Base-by-base conservation (phyloP, 2,888 invertebrate genomes). In the Caradrina kadenii region DNA sequence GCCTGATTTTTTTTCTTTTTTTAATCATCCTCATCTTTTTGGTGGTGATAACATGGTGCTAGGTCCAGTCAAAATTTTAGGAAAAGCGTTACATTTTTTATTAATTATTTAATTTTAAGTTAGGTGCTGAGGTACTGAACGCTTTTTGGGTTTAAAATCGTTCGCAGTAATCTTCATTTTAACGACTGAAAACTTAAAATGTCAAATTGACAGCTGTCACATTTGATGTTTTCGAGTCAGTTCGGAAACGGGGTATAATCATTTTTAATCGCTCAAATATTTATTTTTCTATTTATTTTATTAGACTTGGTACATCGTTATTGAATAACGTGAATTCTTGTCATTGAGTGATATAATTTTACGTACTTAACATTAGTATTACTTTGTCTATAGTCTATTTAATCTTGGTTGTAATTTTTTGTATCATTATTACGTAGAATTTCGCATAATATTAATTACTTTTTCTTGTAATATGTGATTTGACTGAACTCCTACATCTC, bases 401-500 rank as follows among this genome's bases (percentile, higher is more conserved):
- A 87, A 81, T 74, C 79, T 82, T 89, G 87, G 86, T 89, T 90
- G 85, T 90, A 82, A 39, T 86, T 81, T 79, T 81, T 73, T 85
- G 81, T 80, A 84, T 83, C 83, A 86, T 72, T 76, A 82, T 79
- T 79, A 79, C 74, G 80, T 86, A 78, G 72, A 76, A 82, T 80
- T 83, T 84, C 81, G 79, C 84, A 84, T 85, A 85, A 88, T 86
- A 85, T 87, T 81, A 88, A 83, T 85, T 83, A 80, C 56, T 68
- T 80, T 82, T 83, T 81, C 77, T 80, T 88, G 86, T 87, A 86
- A 90, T 82, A 89, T 91, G 91, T 93, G 92, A 91, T 91, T 92
- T 93, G 94, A 94, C 95, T 95, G 94, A 96, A 94, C 95, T 95
- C 95, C 94, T 89, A 87, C 89, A 90, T 91, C 88, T 91, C 90